phyloP scores from a whole-genome alignment of 2,888 invertebrate genomes.

The Cybosia mesomella region DNA sequence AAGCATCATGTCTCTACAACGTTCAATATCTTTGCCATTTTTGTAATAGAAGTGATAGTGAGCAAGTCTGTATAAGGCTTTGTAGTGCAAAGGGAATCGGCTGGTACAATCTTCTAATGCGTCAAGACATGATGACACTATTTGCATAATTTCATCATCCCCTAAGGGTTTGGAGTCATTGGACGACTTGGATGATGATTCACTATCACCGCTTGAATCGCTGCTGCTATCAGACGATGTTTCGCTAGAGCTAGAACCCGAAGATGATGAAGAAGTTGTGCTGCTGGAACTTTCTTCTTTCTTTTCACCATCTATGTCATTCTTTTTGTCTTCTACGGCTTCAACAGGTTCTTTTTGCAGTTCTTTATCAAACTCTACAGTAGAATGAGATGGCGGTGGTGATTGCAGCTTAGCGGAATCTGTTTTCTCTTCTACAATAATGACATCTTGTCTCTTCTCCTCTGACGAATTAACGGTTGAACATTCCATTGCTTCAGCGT shows the following conservation, averaged over 20 bases:
- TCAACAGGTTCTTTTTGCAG: conserved; percentile 43
- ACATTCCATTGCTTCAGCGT: conserved; percentile 45
- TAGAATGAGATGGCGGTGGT: conserved; percentile 28
- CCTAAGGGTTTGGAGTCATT: conserved; percentile 74
- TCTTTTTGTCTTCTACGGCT: conserved; percentile 48
- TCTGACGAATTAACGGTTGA: conserved; percentile 31
- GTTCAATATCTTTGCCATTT: conserved; percentile 89
- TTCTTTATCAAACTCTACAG: conserved; percentile 41
- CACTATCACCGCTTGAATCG: conserved; percentile 85
- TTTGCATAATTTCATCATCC: conserved; percentile 85
- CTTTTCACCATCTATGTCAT: conserved; percentile 60
- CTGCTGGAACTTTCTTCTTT: conserved; percentile 76
- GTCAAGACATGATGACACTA: conserved; percentile 90
- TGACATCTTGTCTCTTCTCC: conserved; percentile 37
- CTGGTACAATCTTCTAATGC: conserved; percentile 94
- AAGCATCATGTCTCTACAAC: conserved; percentile 91
- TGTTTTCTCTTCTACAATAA: conserved; percentile 34
- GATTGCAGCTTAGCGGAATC: conserved; percentile 27
- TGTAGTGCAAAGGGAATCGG: conserved; percentile 96
- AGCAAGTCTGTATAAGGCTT: conserved; percentile 95
- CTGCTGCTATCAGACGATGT: conserved; percentile 84
- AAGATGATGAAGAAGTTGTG: conserved; percentile 77
- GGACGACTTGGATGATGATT: conserved; percentile 77
- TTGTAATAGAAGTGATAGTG: conserved; percentile 93
- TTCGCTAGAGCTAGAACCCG: conserved; percentile 87